Percentiles rank a stretch among this genome's conserved stretches.
Conservation (phyloP, 2,888 invertebrate genomes). For the Orthosia incerta region DNA sequence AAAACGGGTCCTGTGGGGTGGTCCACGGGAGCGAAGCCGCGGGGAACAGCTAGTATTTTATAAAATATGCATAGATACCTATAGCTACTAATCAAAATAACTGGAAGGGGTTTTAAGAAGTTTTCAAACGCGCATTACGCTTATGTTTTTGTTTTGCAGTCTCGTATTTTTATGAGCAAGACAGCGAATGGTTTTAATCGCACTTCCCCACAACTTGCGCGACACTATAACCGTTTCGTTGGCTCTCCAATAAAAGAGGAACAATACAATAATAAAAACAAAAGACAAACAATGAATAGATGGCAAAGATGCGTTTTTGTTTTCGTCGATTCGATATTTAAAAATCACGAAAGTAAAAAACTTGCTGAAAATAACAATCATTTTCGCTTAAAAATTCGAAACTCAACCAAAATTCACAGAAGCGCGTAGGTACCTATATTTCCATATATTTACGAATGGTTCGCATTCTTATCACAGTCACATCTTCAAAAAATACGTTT, state of each 20-base stretch:
- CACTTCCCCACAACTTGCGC: conserved; percentile 30
- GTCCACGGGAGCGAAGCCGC: too few species aligned
- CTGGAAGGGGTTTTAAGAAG: conserved; percentile 25
- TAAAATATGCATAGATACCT: neutral
- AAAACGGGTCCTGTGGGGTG: too few species aligned
- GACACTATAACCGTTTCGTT: conserved; percentile 34
- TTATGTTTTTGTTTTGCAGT: conserved; percentile 20
- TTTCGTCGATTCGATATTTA: neutral
- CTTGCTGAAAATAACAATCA: too few species aligned
- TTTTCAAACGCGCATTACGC: conserved; percentile 18
- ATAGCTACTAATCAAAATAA: conserved; percentile 34
- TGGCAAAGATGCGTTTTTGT: neutral
- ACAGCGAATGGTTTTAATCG: conserved; percentile 50
- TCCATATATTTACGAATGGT: too few species aligned
- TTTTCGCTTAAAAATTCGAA: too few species aligned
- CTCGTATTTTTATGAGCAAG: conserved; percentile 33
- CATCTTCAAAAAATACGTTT: too few species aligned
- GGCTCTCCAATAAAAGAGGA: conserved; percentile 17
- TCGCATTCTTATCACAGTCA: too few species aligned
- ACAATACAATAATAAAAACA: conserved; percentile 28
- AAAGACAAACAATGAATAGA: conserved; percentile 13
- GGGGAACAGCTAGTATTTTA: too few species aligned
- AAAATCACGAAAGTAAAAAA: neutral
- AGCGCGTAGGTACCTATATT: too few species aligned
- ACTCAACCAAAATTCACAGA: too few species aligned